A percentile compares a stretch with the other conserved stretches of the same genome.
phyloP scores from a whole-genome alignment of 1,140 invertebrate genomes.

The Trissolcus basalis region DNA sequence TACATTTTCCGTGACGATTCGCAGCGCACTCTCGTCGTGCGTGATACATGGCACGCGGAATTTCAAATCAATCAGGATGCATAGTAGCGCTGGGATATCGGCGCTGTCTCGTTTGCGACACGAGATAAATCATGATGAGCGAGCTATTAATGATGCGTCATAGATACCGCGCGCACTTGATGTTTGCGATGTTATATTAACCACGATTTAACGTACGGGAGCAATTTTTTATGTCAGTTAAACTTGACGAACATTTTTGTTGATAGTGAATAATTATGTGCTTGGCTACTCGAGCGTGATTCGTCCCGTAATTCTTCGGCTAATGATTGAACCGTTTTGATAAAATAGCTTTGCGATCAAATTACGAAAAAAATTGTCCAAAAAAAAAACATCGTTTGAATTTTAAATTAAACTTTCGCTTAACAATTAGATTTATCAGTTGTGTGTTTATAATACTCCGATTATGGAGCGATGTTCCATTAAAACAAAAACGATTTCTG shows the following conservation, averaged over 20 bases:
- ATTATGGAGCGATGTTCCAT: too few relatives aligned
- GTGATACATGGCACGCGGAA: constrained; percentile 22
- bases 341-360: too few relatives aligned
- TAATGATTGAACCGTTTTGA: too few relatives aligned
- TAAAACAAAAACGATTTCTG: too few relatives aligned
- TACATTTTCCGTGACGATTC: constrained; percentile 31
- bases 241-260: constrained; percentile 2
- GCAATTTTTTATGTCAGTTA: not conserved
- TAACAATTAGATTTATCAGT: too few relatives aligned
- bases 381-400: too few relatives aligned
- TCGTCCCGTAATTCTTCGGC: too few relatives aligned
- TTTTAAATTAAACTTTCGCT: too few relatives aligned
- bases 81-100: constrained; percentile 7
- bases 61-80: constrained; percentile 48
- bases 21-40: constrained; percentile 7
- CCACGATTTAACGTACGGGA: constrained; percentile 8
- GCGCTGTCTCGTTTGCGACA: constrained; percentile 25
- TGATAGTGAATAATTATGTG: constrained; percentile 40
- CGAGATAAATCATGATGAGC: constrained; percentile 49
- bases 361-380: too few relatives aligned
- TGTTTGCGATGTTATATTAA: constrained; percentile 46
- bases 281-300: constrained; percentile 21
- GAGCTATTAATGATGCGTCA: constrained; percentile 44
- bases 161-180: constrained; percentile 21
- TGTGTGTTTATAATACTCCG: too few relatives aligned